Base-by-base conservation (phyloP, 2,113 vertebrate genomes). In the Odocoileus virginianus region DNA sequence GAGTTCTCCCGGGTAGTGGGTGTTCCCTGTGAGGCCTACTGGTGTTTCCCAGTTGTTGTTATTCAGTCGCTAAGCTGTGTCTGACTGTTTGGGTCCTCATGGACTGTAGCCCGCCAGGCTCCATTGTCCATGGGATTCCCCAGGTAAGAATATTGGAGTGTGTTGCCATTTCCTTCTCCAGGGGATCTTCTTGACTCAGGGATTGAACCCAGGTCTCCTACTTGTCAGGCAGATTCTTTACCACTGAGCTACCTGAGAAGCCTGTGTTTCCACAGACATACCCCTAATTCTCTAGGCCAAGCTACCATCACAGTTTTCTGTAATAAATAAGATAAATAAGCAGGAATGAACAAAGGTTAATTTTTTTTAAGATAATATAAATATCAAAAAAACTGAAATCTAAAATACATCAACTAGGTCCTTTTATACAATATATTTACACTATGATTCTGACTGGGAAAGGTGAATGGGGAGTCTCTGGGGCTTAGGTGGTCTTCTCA, bases 361-460 rank as follows among this genome's bases (percentile, higher is more conserved):
- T 84, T 15, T 83, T 61, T 55, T 47, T 85, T 76, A 71, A 52
- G 60, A 84, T 91, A 82, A 97, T 7, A 94, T 97, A 91, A 96
- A 97, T 91, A 95, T 47, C 33, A 91, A 96, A 86, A 88, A 93
- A 93, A 57, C n/a, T 47, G 86, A 88, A 47, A 67, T 81, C 64
- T 50, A 6, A 96, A 89, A 78, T 33, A 36, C 50, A 7, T 36
- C 11, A 5, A 67, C 13, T 67, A 76, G n/a, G 57, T 74, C 91
- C 94, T 90, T 82, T 74, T 96, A 25, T 82, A 95, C 54, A 85
- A 85, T 87, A 45, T 88, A 93, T 97, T 94, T 97, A 97, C 90
- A 97, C 45, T 89, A 45, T 58, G 43, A 94, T 47, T 84, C 74
- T 84, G 89, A 81, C 71, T 87, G 85, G 76, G 40, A 55, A 60